These are phyloP conservation scores for Nicator chloris DNA, from an alignment of 2,113 vertebrate genomes.

Conservation along the genomic window DNA sequence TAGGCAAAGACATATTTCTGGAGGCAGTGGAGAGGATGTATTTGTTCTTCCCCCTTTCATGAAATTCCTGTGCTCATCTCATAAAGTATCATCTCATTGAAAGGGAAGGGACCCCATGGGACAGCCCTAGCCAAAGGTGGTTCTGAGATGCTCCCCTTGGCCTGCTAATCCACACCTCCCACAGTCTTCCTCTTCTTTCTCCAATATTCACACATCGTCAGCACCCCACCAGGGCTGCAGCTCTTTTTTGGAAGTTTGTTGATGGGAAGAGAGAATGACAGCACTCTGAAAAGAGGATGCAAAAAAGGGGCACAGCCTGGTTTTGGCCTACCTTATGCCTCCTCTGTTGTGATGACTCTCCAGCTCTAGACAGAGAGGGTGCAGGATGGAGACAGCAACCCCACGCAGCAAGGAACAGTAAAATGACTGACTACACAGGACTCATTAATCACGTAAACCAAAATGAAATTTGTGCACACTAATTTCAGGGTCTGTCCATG, in stretches of 20 bases:
- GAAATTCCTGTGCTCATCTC: background rate
- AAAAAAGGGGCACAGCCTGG: background rate
- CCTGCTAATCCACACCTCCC: background rate
- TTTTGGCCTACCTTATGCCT: background rate
- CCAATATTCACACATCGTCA: background rate
- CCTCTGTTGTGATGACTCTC: background rate
- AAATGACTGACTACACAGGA: background rate
- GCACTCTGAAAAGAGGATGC: background rate
- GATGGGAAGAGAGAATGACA: background rate
- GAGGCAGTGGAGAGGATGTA: background rate
- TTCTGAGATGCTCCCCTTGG: background rate
- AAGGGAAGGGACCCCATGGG: background rate
- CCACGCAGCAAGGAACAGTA: background rate
- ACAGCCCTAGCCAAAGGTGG: background rate
- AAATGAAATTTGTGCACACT: background rate
- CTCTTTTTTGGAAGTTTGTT: background rate
- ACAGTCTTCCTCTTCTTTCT: background rate
- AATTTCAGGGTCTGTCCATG: background rate
- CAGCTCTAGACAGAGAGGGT: background rate
- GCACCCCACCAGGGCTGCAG: background rate
- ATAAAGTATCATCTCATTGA: background rate
- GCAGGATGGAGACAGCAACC: background rate
- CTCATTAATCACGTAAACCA: accelerated
- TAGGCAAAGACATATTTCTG: background rate
- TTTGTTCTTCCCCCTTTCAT: background rate